These are phyloP conservation scores for Cervus canadensis DNA, from an alignment of 2,113 vertebrate species.

Conservation along the genomic window DNA sequence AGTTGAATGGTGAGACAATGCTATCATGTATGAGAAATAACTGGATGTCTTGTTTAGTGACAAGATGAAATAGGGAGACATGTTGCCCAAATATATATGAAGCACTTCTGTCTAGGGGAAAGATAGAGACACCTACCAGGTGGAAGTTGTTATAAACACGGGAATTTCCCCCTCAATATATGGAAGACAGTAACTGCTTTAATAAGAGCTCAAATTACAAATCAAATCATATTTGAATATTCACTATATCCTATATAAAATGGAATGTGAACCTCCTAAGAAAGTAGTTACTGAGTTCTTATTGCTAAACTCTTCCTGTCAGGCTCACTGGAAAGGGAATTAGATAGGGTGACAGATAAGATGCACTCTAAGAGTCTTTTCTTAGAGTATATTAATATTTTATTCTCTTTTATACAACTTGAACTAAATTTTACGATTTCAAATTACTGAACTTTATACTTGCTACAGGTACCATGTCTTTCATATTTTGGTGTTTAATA, in stretches of 20 bases:
- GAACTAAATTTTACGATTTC: not conserved
- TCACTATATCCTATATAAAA: not conserved
- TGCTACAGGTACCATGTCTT: not conserved
- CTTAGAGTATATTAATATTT: not conserved
- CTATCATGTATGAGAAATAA: not conserved
- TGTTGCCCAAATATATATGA: not conserved
- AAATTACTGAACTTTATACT: not conserved
- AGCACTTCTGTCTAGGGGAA: not conserved
- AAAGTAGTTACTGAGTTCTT: not conserved
- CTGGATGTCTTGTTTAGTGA: not conserved
- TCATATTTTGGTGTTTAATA: not conserved
- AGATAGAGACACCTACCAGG: not conserved
- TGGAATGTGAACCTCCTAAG: not conserved
- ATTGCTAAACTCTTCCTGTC: not conserved
- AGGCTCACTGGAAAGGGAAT: not conserved
- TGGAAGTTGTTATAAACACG: not conserved
- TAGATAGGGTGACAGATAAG: not conserved
- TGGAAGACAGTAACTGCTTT: not conserved
- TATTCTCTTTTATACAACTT: not conserved
- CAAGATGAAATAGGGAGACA: not conserved
- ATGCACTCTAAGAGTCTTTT: not conserved
- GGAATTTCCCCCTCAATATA: not conserved
- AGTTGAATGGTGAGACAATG: not conserved
- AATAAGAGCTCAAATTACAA: constrained; percentile 20
- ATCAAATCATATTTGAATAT: not conserved